phyloP scores from a whole-genome alignment of 2,888 invertebrate species.

The Phymatocera aterrima region DNA sequence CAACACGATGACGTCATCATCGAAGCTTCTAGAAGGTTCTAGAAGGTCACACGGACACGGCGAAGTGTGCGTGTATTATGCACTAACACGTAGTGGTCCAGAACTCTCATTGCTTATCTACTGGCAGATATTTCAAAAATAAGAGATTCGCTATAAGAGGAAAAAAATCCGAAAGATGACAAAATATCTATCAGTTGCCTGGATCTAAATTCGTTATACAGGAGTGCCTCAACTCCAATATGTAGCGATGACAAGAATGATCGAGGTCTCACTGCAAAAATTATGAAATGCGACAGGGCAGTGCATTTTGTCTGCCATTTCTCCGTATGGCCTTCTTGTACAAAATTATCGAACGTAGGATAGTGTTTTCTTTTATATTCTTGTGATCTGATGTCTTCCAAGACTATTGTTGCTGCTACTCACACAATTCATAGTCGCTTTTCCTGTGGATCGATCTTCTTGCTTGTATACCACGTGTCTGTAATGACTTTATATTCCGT shows the following conservation, averaged over 20 bases:
- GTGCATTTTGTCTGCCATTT: constrained; percentile 42
- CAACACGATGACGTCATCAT: no score
- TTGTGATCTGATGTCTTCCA: constrained; percentile 51
- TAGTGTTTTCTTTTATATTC: constrained; percentile 49
- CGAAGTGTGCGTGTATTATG: neutral
- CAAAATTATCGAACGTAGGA: constrained; percentile 49
- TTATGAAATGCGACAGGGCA: constrained; percentile 9
- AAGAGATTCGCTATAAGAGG: constrained; percentile 47
- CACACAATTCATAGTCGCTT: constrained; percentile 49
- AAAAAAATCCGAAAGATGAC: constrained; percentile 52
- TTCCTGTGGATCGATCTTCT: constrained; percentile 48
- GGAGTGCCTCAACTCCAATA: constrained; percentile 10
- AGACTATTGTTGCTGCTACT: constrained; percentile 48
- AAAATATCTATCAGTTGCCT: constrained; percentile 51
- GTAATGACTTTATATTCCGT: constrained; percentile 54
- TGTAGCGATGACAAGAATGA: constrained; percentile 49
- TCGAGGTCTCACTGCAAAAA: constrained; percentile 47
- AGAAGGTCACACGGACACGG: no score
- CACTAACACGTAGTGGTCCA: neutral
- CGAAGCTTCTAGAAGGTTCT: no score
- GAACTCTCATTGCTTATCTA: no score
- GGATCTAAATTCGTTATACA: constrained; percentile 53
- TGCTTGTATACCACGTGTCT: constrained; percentile 51
- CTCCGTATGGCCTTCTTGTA: constrained; percentile 46
- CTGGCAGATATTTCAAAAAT: constrained; percentile 29